phyloP scores from a whole-genome alignment of 1,140 invertebrate species.

The Ceratosolen solmsi region DNA sequence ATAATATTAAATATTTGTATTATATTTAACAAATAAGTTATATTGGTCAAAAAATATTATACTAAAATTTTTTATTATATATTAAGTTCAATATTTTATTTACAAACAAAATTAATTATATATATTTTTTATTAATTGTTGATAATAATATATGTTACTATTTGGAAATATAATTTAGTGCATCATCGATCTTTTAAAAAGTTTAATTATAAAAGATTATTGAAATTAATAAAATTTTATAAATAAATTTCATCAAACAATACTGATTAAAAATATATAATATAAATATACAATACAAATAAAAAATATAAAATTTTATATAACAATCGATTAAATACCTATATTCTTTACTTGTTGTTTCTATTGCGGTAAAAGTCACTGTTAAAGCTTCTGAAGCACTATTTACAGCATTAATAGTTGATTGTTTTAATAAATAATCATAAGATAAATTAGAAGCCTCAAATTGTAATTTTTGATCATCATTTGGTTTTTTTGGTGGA shows the following conservation, averaged over 20 bases:
- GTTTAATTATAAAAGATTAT: no score
- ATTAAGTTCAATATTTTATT: neutral
- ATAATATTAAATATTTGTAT: conserved; percentile 6
- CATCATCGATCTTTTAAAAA: no score
- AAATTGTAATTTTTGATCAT: conserved; percentile 61
- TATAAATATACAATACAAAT: neutral
- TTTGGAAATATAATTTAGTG: neutral
- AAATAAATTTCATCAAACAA: neutral
- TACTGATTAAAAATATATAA: neutral
- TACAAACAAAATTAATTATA: neutral
- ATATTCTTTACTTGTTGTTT: conserved; percentile 64
- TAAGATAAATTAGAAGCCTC: conserved; percentile 60
- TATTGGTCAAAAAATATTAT: neutral
- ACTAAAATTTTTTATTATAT: neutral
- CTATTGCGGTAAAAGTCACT: conserved; percentile 64
- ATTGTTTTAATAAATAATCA: conserved; percentile 69
- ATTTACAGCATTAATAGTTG: conserved; percentile 65
- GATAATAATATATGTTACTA: neutral
- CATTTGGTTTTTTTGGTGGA: conserved; percentile 51
- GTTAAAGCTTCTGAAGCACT: conserved; percentile 66
- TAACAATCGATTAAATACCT: conserved; percentile 56
- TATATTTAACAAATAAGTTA: neutral
- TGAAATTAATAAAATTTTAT: neutral
- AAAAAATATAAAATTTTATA: neutral
- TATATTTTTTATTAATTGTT: neutral